Conservation (phyloP, 2,113 vertebrate species). For the Aplodontia rufa region DNA sequence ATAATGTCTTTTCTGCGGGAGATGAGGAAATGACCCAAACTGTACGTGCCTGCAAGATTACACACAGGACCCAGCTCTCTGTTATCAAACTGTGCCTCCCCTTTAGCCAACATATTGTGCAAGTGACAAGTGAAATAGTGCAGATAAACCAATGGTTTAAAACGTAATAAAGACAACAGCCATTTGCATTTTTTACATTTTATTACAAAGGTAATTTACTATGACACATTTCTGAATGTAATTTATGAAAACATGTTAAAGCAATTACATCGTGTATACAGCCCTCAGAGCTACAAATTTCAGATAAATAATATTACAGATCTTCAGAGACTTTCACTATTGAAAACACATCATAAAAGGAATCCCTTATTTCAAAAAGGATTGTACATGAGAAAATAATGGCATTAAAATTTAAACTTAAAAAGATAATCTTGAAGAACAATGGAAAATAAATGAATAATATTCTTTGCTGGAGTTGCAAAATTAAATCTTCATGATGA, state of each 20-base stretch:
- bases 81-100: conserved; percentile 96
- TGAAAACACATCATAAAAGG: conserved; percentile 72
- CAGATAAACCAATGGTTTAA: conserved; percentile 99
- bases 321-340: conserved; percentile 83
- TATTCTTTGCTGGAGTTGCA: conserved; percentile 70
- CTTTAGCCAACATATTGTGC: conserved; percentile 91
- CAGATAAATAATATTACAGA: conserved; percentile 88
- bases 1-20: conserved; percentile 99
- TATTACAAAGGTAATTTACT: conserved; percentile 98
- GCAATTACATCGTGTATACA: conserved; percentile 89
- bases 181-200: conserved; percentile 98
- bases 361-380: conserved; percentile 71
- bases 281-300: conserved; percentile 83
- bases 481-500: conserved; percentile 77
- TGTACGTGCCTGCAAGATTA: conserved; percentile 96
- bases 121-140: conserved; percentile 99
- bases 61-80: conserved; percentile 94
- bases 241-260: conserved; percentile 92
- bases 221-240: conserved; percentile 93
- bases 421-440: conserved; percentile 80
- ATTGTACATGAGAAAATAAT: conserved; percentile 67
- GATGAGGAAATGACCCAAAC: conserved; percentile 99
- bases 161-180: conserved; percentile 92
- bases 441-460: conserved; percentile 78
- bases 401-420: conserved; percentile 81